Percentiles rank a stretch among this genome's conserved stretches.
Evolutionary conservation across 2,113 vertebrate genomes (phyloP).

Genomic region (Osmerus mordax): DNA sequence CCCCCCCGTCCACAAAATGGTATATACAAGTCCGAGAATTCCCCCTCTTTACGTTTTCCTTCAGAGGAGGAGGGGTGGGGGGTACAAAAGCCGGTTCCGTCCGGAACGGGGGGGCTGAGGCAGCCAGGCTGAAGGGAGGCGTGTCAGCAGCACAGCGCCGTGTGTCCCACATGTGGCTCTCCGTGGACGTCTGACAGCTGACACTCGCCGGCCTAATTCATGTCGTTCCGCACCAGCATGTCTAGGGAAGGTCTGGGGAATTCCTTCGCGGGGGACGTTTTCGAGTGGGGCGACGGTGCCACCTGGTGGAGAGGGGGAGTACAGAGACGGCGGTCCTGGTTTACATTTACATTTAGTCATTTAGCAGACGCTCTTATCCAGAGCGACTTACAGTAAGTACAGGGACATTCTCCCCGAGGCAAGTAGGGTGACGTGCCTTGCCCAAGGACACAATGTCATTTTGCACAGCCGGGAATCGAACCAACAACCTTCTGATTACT

Average conservation of each 20-base stretch:
- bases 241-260: constrained; percentile 12
- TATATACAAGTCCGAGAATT: constrained; percentile 51
- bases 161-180: no score
- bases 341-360: no score
- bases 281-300: constrained; percentile 16
- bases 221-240: constrained; percentile 36
- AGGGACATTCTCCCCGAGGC: no score
- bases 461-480: no score
- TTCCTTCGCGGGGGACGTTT: not conserved
- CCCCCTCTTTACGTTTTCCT: constrained; percentile 30
- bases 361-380: no score
- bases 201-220: constrained; percentile 27
- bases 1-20: constrained; percentile 19
- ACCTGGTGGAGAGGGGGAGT: constrained; percentile 24
- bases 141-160: no score
- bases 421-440: no score
- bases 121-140: not conserved
- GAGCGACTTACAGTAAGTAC: no score
- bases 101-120: constrained; percentile 8
- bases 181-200: no score
- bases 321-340: not conserved
- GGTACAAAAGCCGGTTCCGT: constrained; percentile 46
- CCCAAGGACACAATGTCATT: no score
- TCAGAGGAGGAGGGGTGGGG: not conserved
- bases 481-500: no score